Evolutionary conservation across 2,888 invertebrate genomes (phyloP).

Genomic region (Pelosia muscerda): DNA sequence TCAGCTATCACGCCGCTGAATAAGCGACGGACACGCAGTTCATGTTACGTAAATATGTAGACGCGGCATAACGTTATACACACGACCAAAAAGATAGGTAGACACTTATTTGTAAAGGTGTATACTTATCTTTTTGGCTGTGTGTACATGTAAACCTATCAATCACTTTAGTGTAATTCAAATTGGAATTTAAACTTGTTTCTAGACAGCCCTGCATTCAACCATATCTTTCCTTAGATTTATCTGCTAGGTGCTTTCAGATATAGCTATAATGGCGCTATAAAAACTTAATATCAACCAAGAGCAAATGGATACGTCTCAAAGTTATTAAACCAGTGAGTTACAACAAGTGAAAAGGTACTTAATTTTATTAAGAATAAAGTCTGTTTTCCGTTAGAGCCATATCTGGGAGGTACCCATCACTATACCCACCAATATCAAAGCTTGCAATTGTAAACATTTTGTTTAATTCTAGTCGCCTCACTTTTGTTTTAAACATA

Average conservation of each 20-base stretch:
- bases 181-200: conserved; percentile 20
- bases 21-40: too few relatives aligned
- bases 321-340: conserved; percentile 10
- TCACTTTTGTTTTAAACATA: conserved; percentile 36
- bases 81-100: too few relatives aligned
- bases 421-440: conserved; percentile 57
- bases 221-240: conserved; percentile 45
- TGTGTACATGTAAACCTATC: background rate
- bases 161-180: background rate
- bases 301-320: background rate
- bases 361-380: conserved; percentile 15
- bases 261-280: conserved; percentile 31
- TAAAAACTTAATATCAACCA: background rate
- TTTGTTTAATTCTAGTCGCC: conserved; percentile 33
- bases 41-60: too few relatives aligned
- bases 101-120: too few relatives aligned
- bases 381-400: conserved; percentile 19
- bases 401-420: conserved; percentile 34
- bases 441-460: conserved; percentile 40
- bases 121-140: too few relatives aligned
- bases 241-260: conserved; percentile 35
- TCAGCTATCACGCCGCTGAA: too few relatives aligned
- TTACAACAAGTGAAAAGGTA: conserved; percentile 21
- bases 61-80: background rate
- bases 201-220: conserved; percentile 46